Base-by-base conservation (phyloP, 1,140 invertebrate species). In the Lysiphlebus fabarum region DNA sequence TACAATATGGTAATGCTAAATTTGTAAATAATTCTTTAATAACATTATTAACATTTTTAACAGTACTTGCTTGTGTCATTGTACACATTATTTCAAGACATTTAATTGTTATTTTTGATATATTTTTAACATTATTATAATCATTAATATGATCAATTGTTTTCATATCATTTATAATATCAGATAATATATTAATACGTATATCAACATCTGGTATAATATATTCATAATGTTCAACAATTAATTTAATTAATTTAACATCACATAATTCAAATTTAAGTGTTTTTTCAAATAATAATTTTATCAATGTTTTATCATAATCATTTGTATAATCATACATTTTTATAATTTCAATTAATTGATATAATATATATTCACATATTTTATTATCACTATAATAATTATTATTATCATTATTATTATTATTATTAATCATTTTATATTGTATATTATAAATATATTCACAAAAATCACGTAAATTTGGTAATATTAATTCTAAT, bases 321-420 rank as follows among this genome's bases (percentile, higher is more conserved):
- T 87, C 83, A 71, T 90, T 87, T 5, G 82, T 79, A 2, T 87
- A 71, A 71, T 89, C 87, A 70, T 85, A 86, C 0, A 75, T 67
- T 51, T 78, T 72, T 7, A 82, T 71, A 38, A 89, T 84, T 62
- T 83, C 73, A 56, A 88, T 78, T 42, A 90, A 69, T 48, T 87
- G 85, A 26, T 2, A 26, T 26, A 26, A 26, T 4, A 26, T 26
- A 26, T 2, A 26, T 26, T 26, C 17, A 26, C 82, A 77, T 53
- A 81, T 77, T 34, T 83, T 69, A 55, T 81, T 67, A 37, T 77
- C 72, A 33, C 36, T 33, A 2, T 51, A 33, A 2, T 51, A 12
- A 34, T 37, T 33, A 26, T 51, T 11, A 6, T 36, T 8, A 6
- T 6, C 11, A 36, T 26, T 26, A 2, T 26, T 26, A 26, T 26